Conservation (phyloP, 2,888 invertebrate genomes). For the Melanotus villosus region DNA sequence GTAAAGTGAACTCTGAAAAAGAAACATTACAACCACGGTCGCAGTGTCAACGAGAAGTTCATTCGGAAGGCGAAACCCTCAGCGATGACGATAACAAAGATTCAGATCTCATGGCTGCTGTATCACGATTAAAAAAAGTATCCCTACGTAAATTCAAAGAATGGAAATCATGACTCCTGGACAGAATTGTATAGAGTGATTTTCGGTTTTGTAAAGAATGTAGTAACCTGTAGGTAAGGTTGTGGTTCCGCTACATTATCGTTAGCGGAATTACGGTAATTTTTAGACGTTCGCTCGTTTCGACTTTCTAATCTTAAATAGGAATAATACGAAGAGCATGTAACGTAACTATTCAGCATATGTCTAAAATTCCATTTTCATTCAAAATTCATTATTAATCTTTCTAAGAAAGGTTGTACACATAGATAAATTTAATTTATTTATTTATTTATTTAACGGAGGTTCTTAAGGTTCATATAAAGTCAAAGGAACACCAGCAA, state of each 20-base stretch:
- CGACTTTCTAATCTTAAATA: neutral
- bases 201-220: neutral
- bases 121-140: conserved; percentile 84
- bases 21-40: conserved; percentile 70
- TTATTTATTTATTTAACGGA: conserved; percentile 6
- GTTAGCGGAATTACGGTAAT: neutral
- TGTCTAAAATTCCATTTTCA: neutral
- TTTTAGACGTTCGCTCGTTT: neutral
- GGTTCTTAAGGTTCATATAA: conserved; percentile 15
- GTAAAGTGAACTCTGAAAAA: conserved; percentile 74
- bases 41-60: conserved; percentile 74
- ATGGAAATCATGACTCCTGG: conserved; percentile 81
- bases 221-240: neutral
- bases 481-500: neutral
- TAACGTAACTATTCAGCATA: neutral
- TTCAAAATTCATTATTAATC: neutral
- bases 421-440: conserved; percentile 8
- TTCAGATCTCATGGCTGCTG: conserved; percentile 81
- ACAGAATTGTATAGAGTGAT: conserved; percentile 52
- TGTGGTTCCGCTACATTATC: neutral
- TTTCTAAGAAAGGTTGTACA: conserved; percentile 21
- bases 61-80: conserved; percentile 80
- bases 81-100: conserved; percentile 76
- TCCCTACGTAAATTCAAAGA: conserved; percentile 84
- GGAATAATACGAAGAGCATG: neutral